phyloP scores from a whole-genome alignment of 2,113 vertebrate species.

The Paradoxurus hermaphroditus region DNA sequence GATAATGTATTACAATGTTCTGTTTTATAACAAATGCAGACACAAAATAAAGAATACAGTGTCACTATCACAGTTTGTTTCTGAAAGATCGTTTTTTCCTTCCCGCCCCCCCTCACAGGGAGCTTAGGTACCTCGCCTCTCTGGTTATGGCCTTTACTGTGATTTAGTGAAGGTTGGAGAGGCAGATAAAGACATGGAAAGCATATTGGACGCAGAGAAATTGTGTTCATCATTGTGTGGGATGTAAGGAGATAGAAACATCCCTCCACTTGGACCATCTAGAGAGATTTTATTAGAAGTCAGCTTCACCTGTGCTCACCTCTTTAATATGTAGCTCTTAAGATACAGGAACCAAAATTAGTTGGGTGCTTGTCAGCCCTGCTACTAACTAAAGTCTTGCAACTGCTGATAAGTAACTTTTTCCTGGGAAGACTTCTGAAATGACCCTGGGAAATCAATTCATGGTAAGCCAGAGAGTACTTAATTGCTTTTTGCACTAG shows the following conservation, averaged over 20 bases:
- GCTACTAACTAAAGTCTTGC: background rate
- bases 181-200: background rate
- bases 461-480: background rate
- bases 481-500: background rate
- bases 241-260: background rate
- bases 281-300: background rate
- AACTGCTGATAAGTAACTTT: background rate
- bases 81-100: conserved; percentile 11
- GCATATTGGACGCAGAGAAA: background rate
- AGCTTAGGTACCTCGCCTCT: background rate
- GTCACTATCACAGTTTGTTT: background rate
- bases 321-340: background rate
- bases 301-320: background rate
- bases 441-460: background rate
- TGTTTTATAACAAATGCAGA: background rate
- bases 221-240: background rate
- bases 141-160: background rate
- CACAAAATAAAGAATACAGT: conserved; percentile 37
- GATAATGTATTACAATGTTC: background rate
- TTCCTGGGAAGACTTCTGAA: background rate
- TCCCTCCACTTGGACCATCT: background rate
- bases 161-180: background rate
- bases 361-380: background rate
- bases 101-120: background rate
- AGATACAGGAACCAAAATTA: background rate